phyloP scores from a whole-genome alignment of 1,140 invertebrate genomes.

The Notospermus geniculatus region DNA sequence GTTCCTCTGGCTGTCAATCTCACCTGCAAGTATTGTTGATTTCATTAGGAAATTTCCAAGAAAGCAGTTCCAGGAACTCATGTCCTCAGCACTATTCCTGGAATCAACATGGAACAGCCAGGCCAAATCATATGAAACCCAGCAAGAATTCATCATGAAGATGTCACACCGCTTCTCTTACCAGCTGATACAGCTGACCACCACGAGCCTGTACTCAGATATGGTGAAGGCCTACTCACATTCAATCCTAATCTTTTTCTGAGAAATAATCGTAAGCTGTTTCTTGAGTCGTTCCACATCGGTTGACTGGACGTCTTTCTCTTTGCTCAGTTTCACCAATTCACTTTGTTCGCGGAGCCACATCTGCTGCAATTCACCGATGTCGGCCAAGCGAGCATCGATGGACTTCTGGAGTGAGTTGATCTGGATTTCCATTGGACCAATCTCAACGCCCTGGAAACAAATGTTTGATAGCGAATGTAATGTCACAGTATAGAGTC shows the following conservation, averaged over 20 bases:
- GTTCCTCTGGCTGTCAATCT: slow-evolving; percentile 46
- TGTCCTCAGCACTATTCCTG: too few species aligned
- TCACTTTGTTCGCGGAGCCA: slow-evolving; percentile 56
- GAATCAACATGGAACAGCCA: too few species aligned
- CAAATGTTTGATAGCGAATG: too few species aligned
- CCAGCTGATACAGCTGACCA: not conserved
- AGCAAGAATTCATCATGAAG: too few species aligned
- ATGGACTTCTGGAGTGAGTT: slow-evolving; percentile 55
- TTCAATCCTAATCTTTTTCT: slow-evolving; percentile 56
- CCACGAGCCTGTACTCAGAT: not conserved
- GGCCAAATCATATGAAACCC: too few species aligned
- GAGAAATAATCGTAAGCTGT: slow-evolving; percentile 51
- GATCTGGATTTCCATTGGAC: slow-evolving; percentile 54
- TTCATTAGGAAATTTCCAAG: too few species aligned
- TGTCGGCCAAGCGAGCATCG: slow-evolving; percentile 44
- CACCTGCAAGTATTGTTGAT: slow-evolving; percentile 33
- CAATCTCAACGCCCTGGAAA: slow-evolving; percentile 53
- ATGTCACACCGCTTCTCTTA: too few species aligned
- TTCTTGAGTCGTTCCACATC: slow-evolving; percentile 50
- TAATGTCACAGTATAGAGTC: too few species aligned
- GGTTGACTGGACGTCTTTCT: slow-evolving; percentile 41
- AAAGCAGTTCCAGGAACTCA: too few species aligned
- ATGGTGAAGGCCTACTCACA: slow-evolving; percentile 32
- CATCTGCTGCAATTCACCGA: slow-evolving; percentile 50
- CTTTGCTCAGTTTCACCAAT: slow-evolving; percentile 48